phyloP scores from a whole-genome alignment of 2,888 invertebrate species.

The Xylocampa areola region DNA sequence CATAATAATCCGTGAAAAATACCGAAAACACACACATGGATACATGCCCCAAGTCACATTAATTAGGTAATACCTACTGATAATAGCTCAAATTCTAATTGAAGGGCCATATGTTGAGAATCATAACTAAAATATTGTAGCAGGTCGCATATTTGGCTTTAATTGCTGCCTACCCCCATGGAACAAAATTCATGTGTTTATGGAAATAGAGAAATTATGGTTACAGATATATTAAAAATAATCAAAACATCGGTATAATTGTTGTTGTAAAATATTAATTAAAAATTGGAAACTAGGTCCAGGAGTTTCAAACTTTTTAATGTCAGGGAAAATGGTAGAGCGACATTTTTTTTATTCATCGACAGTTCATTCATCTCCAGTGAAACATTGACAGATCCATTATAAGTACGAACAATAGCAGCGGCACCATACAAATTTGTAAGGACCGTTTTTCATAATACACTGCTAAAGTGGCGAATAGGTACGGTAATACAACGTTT shows the following conservation, averaged over 20 bases:
- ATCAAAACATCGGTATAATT: background rate
- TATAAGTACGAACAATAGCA: conserved; percentile 82
- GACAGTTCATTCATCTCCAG: conserved; percentile 82
- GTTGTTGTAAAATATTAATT: background rate
- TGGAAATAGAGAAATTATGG: no score
- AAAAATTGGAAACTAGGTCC: no score
- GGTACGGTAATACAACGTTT: conserved; percentile 45
- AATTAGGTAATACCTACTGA: no score
- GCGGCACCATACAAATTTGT: conserved; percentile 71
- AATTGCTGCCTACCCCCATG: no score
- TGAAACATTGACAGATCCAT: conserved; percentile 86
- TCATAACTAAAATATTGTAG: no score
- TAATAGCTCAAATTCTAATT: no score
- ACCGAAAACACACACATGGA: no score
- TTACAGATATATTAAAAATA: background rate
- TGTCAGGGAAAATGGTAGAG: conserved; percentile 39
- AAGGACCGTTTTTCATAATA: conserved; percentile 60
- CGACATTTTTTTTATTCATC: conserved; percentile 57
- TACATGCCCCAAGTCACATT: no score
- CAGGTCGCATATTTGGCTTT: no score
- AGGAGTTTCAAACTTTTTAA: conserved; percentile 38
- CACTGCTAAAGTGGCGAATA: conserved; percentile 53
- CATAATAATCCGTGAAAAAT: no score
- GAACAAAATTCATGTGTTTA: no score
- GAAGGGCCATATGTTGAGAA: no score